Conservation (phyloP, 2,888 invertebrate genomes). For the Nemapogon koenigi region DNA sequence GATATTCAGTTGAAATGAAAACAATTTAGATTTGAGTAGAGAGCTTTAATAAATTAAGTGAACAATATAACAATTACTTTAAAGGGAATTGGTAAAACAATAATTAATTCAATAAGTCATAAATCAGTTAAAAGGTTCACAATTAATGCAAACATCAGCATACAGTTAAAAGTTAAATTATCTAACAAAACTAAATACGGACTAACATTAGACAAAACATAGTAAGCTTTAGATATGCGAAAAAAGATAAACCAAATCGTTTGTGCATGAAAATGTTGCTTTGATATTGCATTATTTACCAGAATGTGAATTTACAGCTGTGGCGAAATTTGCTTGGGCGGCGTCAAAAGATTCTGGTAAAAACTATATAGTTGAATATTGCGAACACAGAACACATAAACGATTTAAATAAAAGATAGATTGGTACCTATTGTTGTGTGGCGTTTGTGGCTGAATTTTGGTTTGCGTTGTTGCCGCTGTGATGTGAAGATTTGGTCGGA, state of each 20-base stretch:
- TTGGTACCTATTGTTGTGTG: slow-evolving; percentile 65
- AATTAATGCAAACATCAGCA: slow-evolving; percentile 28
- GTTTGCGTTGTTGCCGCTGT: slow-evolving; percentile 64
- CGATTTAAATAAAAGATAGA: slow-evolving; percentile 51
- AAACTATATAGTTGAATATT: slow-evolving; percentile 31
- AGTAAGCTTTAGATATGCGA: slow-evolving; percentile 44
- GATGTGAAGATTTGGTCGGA: slow-evolving; percentile 69
- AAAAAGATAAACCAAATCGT: slow-evolving; percentile 37
- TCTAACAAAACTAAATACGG: slow-evolving; percentile 34
- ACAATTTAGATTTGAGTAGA: too few species aligned
- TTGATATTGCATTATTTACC: slow-evolving; percentile 30
- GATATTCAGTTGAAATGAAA: too few species aligned
- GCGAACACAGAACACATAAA: slow-evolving; percentile 63
- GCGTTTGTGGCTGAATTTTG: slow-evolving; percentile 62
- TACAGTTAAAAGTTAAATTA: slow-evolving; percentile 47
- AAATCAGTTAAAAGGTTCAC: too few species aligned
- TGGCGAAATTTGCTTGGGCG: too few species aligned
- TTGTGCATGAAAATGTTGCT: slow-evolving; percentile 64
- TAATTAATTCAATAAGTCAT: too few species aligned
- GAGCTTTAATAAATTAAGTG: too few species aligned
- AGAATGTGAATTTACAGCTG: slow-evolving; percentile 48
- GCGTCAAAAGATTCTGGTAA: slow-evolving; percentile 41
- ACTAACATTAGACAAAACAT: slow-evolving; percentile 42
- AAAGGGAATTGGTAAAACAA: too few species aligned
- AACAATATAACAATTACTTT: too few species aligned